These are phyloP conservation scores for Lydus trimaculatus DNA, from an alignment of 2,888 invertebrate species.

Conservation along the genomic window DNA sequence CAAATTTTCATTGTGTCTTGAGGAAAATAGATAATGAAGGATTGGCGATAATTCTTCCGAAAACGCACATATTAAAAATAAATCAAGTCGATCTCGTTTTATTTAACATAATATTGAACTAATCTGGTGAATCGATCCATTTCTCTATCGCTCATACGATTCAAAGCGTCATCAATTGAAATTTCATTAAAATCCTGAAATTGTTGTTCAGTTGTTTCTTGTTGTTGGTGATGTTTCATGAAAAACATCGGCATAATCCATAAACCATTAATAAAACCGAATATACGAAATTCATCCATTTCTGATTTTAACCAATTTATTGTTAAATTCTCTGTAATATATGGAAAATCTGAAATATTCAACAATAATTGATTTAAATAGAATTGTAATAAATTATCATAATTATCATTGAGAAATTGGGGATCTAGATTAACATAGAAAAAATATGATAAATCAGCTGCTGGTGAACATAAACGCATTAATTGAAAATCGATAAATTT, in stretches of 20 bases:
- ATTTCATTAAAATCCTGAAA: background rate
- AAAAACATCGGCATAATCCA: constrained; percentile 10
- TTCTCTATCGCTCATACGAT: background rate
- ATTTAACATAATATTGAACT: background rate
- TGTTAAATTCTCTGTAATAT: background rate
- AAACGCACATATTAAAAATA: too few species aligned
- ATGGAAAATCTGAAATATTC: background rate
- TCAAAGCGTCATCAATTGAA: background rate
- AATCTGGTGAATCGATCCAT: background rate
- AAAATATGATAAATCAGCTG: constrained; percentile 11
- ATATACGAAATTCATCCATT: constrained; percentile 10
- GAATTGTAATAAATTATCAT: background rate
- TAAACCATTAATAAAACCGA: constrained; percentile 5
- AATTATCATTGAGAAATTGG: background rate
- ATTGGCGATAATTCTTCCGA: too few species aligned
- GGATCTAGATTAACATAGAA: constrained; percentile 13
- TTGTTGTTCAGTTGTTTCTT: background rate
- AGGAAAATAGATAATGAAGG: too few species aligned
- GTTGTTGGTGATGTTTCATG: background rate
- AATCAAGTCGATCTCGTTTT: background rate
- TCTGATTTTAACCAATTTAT: constrained; percentile 9
- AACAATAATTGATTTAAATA: background rate
- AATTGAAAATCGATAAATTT: constrained; percentile 9
- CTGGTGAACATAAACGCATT: constrained; percentile 12
- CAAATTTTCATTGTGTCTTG: too few species aligned